phyloP scores from a whole-genome alignment of 2,113 vertebrate genomes.

The Stictonetta naevosa region DNA sequence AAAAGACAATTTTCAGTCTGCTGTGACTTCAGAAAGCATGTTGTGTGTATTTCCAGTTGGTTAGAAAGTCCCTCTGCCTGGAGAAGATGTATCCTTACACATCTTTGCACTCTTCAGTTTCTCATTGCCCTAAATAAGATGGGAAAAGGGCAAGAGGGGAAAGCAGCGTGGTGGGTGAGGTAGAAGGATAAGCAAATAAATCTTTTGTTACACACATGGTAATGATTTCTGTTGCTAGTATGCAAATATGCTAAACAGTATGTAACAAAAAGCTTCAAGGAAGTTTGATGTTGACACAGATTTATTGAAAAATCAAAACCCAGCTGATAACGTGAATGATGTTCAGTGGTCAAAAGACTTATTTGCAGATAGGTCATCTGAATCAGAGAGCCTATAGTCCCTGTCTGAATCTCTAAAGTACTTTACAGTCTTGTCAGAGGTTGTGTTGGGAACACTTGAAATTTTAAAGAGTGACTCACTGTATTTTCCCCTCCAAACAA shows the following conservation, averaged over 20 bases:
- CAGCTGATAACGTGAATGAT: background rate
- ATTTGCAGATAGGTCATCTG: background rate
- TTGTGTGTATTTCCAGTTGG: background rate
- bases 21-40: background rate
- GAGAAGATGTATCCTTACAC: background rate
- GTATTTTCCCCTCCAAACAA: conserved; percentile 37
- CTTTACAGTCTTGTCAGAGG: background rate
- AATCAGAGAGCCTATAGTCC: background rate
- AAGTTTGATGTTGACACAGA: background rate
- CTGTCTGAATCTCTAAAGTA: background rate
- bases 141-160: background rate
- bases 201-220: background rate
- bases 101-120: background rate
- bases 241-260: background rate
- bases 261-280: background rate
- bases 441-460: background rate
- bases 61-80: background rate
- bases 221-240: background rate
- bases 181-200: background rate
- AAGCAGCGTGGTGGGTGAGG: background rate
- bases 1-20: background rate
- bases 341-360: background rate
- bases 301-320: background rate
- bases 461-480: conserved; percentile 57
- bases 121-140: background rate